These are phyloP conservation scores for Chrysotoxum bicinctum DNA, from an alignment of 2,888 invertebrate genomes.

Conservation along the genomic window DNA sequence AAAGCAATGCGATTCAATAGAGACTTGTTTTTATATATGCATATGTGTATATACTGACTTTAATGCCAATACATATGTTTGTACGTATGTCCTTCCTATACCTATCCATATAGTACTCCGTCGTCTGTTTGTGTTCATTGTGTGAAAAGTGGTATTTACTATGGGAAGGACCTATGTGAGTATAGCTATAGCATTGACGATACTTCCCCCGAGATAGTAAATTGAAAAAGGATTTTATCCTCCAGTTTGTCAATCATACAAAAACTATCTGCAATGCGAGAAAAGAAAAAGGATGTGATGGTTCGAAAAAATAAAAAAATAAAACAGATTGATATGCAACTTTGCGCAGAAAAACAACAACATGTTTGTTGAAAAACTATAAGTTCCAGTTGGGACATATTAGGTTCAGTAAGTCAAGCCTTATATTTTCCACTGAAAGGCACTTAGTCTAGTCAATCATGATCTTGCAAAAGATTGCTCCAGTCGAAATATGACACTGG, in stretches of 20 bases:
- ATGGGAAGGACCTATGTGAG: not conserved
- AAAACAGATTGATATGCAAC: not conserved
- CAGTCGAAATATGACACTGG: no score
- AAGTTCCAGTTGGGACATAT: no score
- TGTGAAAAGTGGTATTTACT: slow-evolving; percentile 2
- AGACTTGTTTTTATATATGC: not conserved
- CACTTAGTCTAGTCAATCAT: no score
- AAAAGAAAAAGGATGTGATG: not conserved
- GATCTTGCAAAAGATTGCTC: no score
- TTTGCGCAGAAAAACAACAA: not conserved
- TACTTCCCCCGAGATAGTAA: slow-evolving; percentile 2
- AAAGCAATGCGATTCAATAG: slow-evolving; percentile 4
- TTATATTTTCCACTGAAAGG: no score
- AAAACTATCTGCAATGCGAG: slow-evolving; percentile 1
- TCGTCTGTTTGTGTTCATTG: not conserved
- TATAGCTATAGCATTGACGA: not conserved
- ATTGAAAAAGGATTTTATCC: slow-evolving; percentile 34
- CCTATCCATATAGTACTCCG: not conserved
- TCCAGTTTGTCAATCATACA: slow-evolving; percentile 28
- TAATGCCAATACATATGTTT: not conserved
- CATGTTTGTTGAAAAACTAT: not conserved
- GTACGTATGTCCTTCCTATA: not conserved
- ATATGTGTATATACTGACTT: not conserved
- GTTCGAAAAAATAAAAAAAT: not conserved
- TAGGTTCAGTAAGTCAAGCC: no score